phyloP scores from a whole-genome alignment of 2,113 vertebrate genomes.

The Callionymus lyra region DNA sequence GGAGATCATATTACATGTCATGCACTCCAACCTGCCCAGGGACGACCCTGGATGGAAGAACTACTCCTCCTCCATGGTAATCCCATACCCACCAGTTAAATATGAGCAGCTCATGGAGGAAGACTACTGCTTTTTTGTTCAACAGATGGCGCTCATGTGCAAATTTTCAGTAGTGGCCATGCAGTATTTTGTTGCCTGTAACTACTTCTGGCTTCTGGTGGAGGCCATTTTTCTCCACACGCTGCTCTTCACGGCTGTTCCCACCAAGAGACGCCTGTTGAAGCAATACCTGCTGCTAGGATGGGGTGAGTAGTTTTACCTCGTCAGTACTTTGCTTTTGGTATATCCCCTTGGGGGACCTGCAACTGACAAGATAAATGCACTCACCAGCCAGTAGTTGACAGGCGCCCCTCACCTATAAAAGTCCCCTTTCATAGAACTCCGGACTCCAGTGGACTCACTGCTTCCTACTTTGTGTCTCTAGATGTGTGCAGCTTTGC shows the following conservation, averaged over 20 bases:
- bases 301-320: slow-evolving; percentile 76
- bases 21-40: slow-evolving; percentile 68
- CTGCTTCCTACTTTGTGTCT: too few relatives aligned
- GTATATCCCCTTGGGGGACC: too few relatives aligned
- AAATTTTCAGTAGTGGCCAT: slow-evolving; percentile 76
- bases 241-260: slow-evolving; percentile 74
- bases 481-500: too few relatives aligned
- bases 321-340: too few relatives aligned
- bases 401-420: too few relatives aligned
- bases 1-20: slow-evolving; percentile 66
- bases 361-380: too few relatives aligned
- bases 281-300: slow-evolving; percentile 83
- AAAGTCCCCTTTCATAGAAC: too few relatives aligned
- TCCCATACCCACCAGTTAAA: background rate
- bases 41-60: slow-evolving; percentile 77
- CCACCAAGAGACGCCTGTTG: slow-evolving; percentile 75
- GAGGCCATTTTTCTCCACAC: slow-evolving; percentile 89
- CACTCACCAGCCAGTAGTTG: too few relatives aligned
- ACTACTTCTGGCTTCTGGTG: slow-evolving; percentile 87
- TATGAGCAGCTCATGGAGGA: background rate
- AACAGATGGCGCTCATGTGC: slow-evolving; percentile 71
- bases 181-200: slow-evolving; percentile 88
- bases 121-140: slow-evolving; percentile 1
- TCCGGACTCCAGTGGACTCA: too few relatives aligned
- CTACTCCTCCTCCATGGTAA: slow-evolving; percentile 72